Evolutionary conservation across 2,113 vertebrate genomes (phyloP), one percentile per base, ranked within the genome.

Genomic region (Atrichornis clamosus): DNA sequence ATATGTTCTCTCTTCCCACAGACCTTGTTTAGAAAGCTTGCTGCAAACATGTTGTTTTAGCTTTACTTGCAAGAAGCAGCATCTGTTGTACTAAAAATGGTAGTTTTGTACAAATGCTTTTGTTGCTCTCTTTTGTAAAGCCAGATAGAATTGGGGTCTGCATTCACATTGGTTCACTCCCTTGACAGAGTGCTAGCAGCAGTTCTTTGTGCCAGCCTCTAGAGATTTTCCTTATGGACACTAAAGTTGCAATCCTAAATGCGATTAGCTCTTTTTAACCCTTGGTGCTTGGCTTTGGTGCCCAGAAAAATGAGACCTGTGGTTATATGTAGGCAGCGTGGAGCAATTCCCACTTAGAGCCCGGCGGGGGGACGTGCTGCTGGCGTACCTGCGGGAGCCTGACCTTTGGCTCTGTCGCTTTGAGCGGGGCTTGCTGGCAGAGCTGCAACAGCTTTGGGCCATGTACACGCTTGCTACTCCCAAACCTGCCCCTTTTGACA

Each of bases 1-100:
- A 79, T 93, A 83, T 95, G 91, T 95, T 82, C 76, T 92, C 88
- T 81, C 95, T 96, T 97, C 91, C 87, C 85, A 78, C 72, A 87
- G 92, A 91, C 75, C 90, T 93, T 96, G 94, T 95, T 91, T 93
- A 59, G 83, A 94, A 92, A 84, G 72, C 77, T 42, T 52, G 78
- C 75, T 86, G 53, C 55, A 56, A 94, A 82, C 95, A n/a, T 73
- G 74, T 78, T 94, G 89, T 83, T 93, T 84, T 56, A 91, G 92
- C 82, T 96, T 90, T 73, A 73, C 87, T 95, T 93, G 55, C 90
- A 95, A 84, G 93, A 59, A 85, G 44, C n/a, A 77, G 93, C 79
- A 88, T 89, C 89, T 86, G 76, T 92, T 81, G 85, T 64, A 65
- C 70, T 84, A 76, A 89, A 97, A 90, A 88, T 32, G 72, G 85